Evolutionary conservation across 2,797 vertebrate species (phyloP).

Genomic region (Acanthurus lineatus): DNA sequence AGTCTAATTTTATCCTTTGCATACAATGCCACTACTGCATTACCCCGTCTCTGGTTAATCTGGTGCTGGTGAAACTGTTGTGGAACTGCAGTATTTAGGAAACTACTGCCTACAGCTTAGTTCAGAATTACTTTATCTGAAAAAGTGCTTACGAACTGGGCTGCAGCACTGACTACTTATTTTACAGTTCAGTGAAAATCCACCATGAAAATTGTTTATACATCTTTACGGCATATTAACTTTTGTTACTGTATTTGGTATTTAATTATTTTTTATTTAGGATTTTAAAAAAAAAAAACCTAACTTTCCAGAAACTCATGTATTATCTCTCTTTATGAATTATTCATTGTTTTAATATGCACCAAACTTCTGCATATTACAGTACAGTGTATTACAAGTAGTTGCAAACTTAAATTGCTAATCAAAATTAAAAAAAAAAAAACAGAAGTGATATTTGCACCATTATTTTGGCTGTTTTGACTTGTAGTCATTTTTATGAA

Average conservation of each 20-base stretch:
- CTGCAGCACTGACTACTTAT: slow-evolving; percentile 16
- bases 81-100: slow-evolving; percentile 32
- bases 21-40: slow-evolving; percentile 69
- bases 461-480: not conserved
- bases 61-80: slow-evolving; percentile 28
- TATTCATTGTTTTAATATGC: not conserved
- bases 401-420: no score
- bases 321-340: not conserved
- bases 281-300: no score
- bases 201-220: slow-evolving; percentile 43
- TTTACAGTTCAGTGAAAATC: slow-evolving; percentile 42
- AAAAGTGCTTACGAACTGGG: slow-evolving; percentile 30
- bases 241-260: slow-evolving; percentile 3
- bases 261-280: not conserved
- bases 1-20: slow-evolving; percentile 85
- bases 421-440: no score
- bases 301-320: not conserved
- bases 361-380: not conserved
- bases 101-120: slow-evolving; percentile 29
- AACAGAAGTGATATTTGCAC: not conserved
- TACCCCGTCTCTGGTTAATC: slow-evolving; percentile 44
- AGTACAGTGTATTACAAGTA: not conserved
- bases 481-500: not conserved
- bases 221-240: slow-evolving; percentile 16
- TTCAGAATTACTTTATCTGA: slow-evolving; percentile 39